Base-by-base conservation (phyloP, 2,113 vertebrate species). In the Acrocephalus arundinaceus region DNA sequence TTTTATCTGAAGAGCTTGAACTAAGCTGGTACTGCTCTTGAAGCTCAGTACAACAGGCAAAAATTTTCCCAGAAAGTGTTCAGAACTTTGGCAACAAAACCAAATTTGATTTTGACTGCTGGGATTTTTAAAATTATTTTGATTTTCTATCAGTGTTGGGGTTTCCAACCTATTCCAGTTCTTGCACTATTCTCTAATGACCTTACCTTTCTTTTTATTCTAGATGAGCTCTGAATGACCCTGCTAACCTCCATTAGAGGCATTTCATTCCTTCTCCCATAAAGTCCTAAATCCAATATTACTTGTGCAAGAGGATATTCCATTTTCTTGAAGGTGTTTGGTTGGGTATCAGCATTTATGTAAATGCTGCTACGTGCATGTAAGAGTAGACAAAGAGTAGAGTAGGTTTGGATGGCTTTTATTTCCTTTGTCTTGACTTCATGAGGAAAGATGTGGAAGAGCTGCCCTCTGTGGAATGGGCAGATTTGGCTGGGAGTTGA, bases 41-140 rank as follows among this genome's bases (percentile, higher is more conserved):
- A 78, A 63, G 22, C 15, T 55, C 33, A 19, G 13, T 13, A 24
- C 7, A 58, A 33, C 20, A 16, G 43, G 39, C 25, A 22, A 62
- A 68, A 2, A 4, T 2, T 8, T 16, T 54, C 15, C 3, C 57
- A 45, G 43, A 18, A 58, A 25, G 2, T 8, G 5, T 17, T 12
- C 16, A 73, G 30, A 52, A 55, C 30, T 81, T 63, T 68, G 61
- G 16, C 18, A 51, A 20, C 7, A 87, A 63, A 59, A 6, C 4
- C 25, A 51, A 43, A 43, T n/a, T 49, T 5, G 3, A 11, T 71
- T 90, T 87, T 73, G 33, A 13, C 43, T 66, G 9, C 10, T 35
- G 0, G 0, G 2, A 2, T 48, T 66, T 59, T 61, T 5, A 0
- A 81, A 39, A 22, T 67, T 76, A 31, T 25, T 94, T 86, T 31